These are phyloP conservation scores for Pantherophis guttatus DNA, from an alignment of 2,113 vertebrate species.

Conservation along the genomic window DNA sequence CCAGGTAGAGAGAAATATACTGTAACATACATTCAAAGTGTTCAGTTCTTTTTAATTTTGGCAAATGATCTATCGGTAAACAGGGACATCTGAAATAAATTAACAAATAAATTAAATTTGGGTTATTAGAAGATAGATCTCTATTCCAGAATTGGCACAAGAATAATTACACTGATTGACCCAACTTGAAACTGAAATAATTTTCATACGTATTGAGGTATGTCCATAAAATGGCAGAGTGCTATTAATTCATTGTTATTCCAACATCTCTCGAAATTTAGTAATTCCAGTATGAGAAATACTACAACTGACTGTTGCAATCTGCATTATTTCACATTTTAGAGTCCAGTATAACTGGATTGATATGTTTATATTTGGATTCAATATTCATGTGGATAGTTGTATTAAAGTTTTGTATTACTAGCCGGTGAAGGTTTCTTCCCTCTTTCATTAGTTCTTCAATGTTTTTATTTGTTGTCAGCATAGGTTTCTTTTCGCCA, in stretches of 20 bases:
- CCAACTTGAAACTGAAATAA: background rate
- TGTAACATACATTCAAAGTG: background rate
- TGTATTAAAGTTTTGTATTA: constrained; percentile 34
- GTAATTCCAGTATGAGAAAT: background rate
- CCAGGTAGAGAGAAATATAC: background rate
- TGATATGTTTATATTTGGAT: constrained; percentile 65
- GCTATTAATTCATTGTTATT: background rate
- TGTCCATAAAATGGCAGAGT: background rate
- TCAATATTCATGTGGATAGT: constrained; percentile 60
- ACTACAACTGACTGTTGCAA: constrained; percentile 56
- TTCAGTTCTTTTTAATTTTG: background rate
- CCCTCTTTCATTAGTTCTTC: constrained; percentile 69
- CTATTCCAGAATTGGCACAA: background rate
- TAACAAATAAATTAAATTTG: background rate
- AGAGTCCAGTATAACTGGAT: constrained; percentile 50
- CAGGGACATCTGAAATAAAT: background rate
- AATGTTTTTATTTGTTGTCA: constrained; percentile 65
- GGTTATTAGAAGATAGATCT: constrained; percentile 12
- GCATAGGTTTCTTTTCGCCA: constrained; percentile 52
- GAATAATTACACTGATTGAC: background rate
- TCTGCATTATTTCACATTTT: constrained; percentile 23
- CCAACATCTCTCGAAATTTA: background rate
- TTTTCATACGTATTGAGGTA: background rate
- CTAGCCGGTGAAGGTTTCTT: constrained; percentile 63
- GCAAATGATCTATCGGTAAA: background rate